Base-by-base conservation (phyloP, 2,888 invertebrate species). In the Xanthia icteritia region DNA sequence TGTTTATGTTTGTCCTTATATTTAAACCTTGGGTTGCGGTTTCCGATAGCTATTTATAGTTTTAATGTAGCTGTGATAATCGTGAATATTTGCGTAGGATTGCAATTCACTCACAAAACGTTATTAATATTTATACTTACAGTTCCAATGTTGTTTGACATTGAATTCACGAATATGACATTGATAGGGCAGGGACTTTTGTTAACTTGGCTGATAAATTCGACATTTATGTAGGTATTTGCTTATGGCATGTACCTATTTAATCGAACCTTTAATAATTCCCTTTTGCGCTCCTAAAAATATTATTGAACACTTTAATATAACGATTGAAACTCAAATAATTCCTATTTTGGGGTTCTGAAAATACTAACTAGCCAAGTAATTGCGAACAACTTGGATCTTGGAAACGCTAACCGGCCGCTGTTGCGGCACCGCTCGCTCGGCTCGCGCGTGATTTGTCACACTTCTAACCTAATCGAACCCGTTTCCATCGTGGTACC, bases 11-110 rank as follows among this genome's bases (percentile, higher is more conserved):
- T 78, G 69, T 78, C 82, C 73, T 82, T 78, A 82, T 31, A n/a
- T 31, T 31, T 45, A 68, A 79, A 83, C 83, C 83, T 79, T 74
- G 79, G 39, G 11, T 27, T 79, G 79, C 71, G 82, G 83, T 82
- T 82, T 83, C 75, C 67, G 61, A 79, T 68, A 56, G 58, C 70
- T 82, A 82, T 83, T 83, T 68, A 83, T 83, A 74, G 71, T 56
- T 69, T 36, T 61, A 65, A 71, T 31, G 54, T 54, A 68, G 20
- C 17, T 56, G n/a, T 73, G 79, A 68, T 82, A 68, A 78, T n/a
- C 15, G 51, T 66, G 27, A 64, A 45, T 66, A 79, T 74, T 73
- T 51, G 65, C 64, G n/a, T 23, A 13, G 45, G 31, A 39, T 63
- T 77, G 23, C 23, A 36, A 66, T n/a, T 42, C 15, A 23, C 13